Evolutionary conservation across 2,888 invertebrate genomes (phyloP), one percentile per base, ranked within the genome.

Genomic region (Chymomyza amoena): DNA sequence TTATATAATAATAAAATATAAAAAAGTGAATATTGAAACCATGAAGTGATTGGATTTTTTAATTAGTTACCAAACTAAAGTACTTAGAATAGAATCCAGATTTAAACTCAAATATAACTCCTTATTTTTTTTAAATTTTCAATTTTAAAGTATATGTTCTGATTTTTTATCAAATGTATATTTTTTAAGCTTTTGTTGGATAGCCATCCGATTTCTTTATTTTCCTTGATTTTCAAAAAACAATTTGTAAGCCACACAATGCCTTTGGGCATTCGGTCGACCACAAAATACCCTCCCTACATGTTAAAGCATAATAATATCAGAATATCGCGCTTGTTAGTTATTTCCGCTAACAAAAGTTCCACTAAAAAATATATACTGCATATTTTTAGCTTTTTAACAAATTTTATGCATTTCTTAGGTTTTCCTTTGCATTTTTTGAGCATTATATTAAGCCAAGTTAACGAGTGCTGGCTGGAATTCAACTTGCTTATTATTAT

Each of bases 321-420:
- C 52, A 36, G n/a, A 28, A 64, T 69, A 76, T 78, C 54, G 68
- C 76, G 83, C 83, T 87, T 87, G 86, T 87, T 85, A 85, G 86
- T 73, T 73, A 80, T 75, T 85, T 84, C 87, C 85, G 77, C 70
- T 77, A 77, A 80, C 77, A 80, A 87, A 87, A 87, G 39, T 80
- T 70, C 73, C 20, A 13, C 45, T 20, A 62, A 66, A 54, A 28
- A 70, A 56, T 50, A 50, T 64, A 32, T 45, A 25, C 25, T 62
- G 18, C 50, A 36, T 65, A 60, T 66, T 61, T 64, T 59, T 32
- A 51, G 79, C 84, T 85, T 85, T 88, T 88, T 88, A 88, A 88
- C 82, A 87, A 87, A 61, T 84, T 88, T 87, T 87, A 79, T 82
- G 85, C 84, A 88, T 87, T 85, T 84, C 84, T 88, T 87, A 79